Percentiles rank a stretch among this genome's conserved stretches.
Conservation (phyloP, 35 echinoderm and acorn worm genomes). For the Anneissia japonica region DNA sequence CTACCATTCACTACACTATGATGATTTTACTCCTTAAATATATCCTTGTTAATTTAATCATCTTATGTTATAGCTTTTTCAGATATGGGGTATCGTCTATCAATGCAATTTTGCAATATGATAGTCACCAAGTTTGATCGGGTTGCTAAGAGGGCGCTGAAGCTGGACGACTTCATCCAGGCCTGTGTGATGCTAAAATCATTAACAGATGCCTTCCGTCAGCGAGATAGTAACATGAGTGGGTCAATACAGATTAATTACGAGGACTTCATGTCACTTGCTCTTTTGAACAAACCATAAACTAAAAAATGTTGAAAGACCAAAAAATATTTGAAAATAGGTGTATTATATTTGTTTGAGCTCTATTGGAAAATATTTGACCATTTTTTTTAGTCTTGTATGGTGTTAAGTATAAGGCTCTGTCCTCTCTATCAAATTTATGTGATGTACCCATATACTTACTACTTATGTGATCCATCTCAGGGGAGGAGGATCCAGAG, state of each 20-base stretch:
- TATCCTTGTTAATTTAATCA: not conserved
- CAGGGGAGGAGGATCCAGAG: no score
- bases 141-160: constrained; percentile 21
- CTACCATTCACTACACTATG: not conserved
- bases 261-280: constrained; percentile 90
- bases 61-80: constrained; percentile 59
- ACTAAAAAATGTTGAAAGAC: no score
- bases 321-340: no score
- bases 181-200: constrained; percentile 58
- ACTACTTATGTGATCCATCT: no score
- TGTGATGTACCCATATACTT: no score
- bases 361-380: no score
- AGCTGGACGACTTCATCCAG: constrained; percentile 87
- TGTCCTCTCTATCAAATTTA: no score
- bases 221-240: constrained; percentile 57
- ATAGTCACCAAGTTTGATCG: constrained; percentile 61
- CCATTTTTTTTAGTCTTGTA: no score
- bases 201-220: constrained; percentile 75
- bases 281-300: constrained; percentile 63
- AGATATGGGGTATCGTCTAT: constrained; percentile 81
- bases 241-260: constrained; percentile 75
- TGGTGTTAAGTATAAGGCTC: no score
- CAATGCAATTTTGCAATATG: constrained; percentile 43
- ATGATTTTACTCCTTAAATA: not conserved
- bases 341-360: no score